Evolutionary conservation across 2,888 invertebrate species (phyloP).

Genomic region (Erebia ligea): DNA sequence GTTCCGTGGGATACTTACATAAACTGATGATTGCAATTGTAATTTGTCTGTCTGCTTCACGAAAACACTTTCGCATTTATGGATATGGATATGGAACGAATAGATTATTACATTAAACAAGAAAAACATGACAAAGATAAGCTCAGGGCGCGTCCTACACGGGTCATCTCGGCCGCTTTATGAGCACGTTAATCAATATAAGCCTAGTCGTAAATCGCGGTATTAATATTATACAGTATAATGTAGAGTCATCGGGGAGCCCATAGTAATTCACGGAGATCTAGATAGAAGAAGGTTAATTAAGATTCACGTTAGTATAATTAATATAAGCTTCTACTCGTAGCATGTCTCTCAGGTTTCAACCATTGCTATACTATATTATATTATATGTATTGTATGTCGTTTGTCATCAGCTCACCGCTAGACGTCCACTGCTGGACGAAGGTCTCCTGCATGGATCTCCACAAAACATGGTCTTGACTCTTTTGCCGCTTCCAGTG

Average conservation of each 20-base stretch:
- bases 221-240: slow-evolving; percentile 34
- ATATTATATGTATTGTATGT: not conserved
- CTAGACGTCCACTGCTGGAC: no score
- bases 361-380: not conserved
- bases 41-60: no score
- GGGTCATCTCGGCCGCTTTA: slow-evolving; percentile 30
- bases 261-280: slow-evolving; percentile 1
- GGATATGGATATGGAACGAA: no score
- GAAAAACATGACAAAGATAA: not conserved
- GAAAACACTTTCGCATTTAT: no score
- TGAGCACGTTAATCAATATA: slow-evolving; percentile 41
- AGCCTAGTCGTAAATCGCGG: slow-evolving; percentile 36
- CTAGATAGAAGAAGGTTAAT: slow-evolving; percentile 6
- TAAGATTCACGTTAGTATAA: slow-evolving; percentile 7
- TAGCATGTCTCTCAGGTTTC: not conserved
- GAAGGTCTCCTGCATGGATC: no score
- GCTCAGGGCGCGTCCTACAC: not conserved
- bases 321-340: not conserved
- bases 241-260: not conserved
- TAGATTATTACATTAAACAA: no score
- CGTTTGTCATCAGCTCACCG: not conserved
- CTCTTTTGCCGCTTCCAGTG: no score
- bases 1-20: not conserved
- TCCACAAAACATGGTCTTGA: no score
- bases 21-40: no score